Base-by-base conservation (phyloP, 2,888 invertebrate genomes). In the Parasteatoda lunata region DNA sequence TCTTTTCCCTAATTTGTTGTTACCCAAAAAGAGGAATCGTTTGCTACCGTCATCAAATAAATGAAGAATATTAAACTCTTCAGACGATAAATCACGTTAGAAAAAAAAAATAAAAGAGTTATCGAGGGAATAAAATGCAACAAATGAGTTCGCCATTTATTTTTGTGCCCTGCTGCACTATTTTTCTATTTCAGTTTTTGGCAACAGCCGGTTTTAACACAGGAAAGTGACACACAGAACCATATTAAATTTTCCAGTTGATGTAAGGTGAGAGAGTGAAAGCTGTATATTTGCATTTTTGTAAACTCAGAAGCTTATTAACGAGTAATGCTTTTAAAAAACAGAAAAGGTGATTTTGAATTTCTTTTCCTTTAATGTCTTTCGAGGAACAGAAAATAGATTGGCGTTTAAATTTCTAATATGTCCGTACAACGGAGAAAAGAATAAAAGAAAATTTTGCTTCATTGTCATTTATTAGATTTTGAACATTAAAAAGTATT, bases 21-120 rank as follows among this genome's bases (percentile, higher is more conserved):
- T 80, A 73, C 7, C 80, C 52, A 52, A 66, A 30, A 45, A 80
- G 11, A 48, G 30, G 15, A 66, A 65, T 66, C 72, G 72, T 66
- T 80, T 80, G 52, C 66, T 65, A 72, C 80, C 66, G 68, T 77
- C 73, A 80, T 80, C 80, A 80, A 80, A 80, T 80, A 80, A 80
- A 80, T 80, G 80, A 80, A 80, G 72, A 80, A 80, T 80, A 80
- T 80, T 80, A 80, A 80, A 72, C 80, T 72, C 72, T 73, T 65
- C 80, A 52, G 66, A 80, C 80, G 80, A 80, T 80, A 80, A 80
- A 80, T 80, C 80, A 73, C 80, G 30, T 80, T 73, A 73, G 59
- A 59, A 59, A 59, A 59, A 54, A 59, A 71, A 80, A 80, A 68
- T 64, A 72, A 47, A n/a, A 65, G 52, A 80, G 80, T 73, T 80